Percentiles rank a stretch among this genome's conserved stretches.
Conservation (phyloP, 2,113 vertebrate genomes). For the Eclectus roratus region DNA sequence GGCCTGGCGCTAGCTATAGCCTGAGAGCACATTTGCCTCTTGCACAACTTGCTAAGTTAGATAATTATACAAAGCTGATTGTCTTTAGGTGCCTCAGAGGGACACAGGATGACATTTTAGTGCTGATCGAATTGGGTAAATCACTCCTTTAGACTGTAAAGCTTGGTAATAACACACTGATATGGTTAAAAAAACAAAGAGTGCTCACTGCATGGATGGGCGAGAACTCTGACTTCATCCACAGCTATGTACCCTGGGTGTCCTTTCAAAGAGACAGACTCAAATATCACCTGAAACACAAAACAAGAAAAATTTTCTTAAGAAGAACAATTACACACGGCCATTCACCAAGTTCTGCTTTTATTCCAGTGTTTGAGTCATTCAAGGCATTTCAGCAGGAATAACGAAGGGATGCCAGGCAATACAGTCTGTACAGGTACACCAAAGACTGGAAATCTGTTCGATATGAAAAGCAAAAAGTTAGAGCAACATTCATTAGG, state of each 20-base stretch:
- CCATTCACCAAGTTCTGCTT: not conserved
- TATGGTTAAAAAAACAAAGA: not conserved
- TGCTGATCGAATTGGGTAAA: not conserved
- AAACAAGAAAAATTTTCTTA: not conserved
- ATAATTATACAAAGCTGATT: slow-evolving; percentile 52
- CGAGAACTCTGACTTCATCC: slow-evolving; percentile 94
- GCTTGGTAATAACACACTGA: not conserved
- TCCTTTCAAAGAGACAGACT: slow-evolving; percentile 91
- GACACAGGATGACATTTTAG: slow-evolving; percentile 13
- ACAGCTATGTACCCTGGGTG: slow-evolving; percentile 94
- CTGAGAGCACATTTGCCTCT: slow-evolving; percentile 14
- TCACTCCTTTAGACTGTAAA: not conserved
- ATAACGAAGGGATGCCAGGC: not conserved
- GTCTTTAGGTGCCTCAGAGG: slow-evolving; percentile 35
- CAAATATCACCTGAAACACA: slow-evolving; percentile 93
- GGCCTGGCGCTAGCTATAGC: slow-evolving; percentile 35
- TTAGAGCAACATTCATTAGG: not conserved
- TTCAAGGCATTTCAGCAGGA: not conserved
- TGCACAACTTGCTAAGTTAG: slow-evolving; percentile 16
- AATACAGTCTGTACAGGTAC: not conserved
- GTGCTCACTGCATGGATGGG: slow-evolving; percentile 94
- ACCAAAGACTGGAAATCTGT: not conserved
- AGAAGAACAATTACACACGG: not conserved
- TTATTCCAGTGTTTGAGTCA: not conserved
- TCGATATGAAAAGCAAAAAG: not conserved